Base-by-base conservation (phyloP, 2,888 invertebrate species). In the Stenodera caucasica region DNA sequence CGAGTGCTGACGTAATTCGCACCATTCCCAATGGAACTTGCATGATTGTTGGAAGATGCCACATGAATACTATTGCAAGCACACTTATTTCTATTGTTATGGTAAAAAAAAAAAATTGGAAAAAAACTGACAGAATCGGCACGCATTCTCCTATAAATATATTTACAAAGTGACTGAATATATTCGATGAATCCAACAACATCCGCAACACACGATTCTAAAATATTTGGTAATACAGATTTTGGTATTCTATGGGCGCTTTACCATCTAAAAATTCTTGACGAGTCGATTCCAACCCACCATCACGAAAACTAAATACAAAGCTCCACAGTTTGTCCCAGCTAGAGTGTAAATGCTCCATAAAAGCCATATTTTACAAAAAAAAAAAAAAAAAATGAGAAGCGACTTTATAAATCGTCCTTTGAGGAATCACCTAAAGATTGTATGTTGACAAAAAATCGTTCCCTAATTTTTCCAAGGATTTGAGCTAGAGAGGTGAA, bases 11-110 rank as follows among this genome's bases (percentile, higher is more conserved):
- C 78, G 79, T 78, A 78, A 78, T 78, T 78, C 78, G 73, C 74
- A 74, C 71, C 66, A 72, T 67, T 78, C 79, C 77, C 78, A 59
- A 63, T 69, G 74, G 79, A 73, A 70, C 70, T 70, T 72, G 72
- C 77, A 78, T 78, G 78, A 79, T 78, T 78, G 78, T 76, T 74
- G 75, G 69, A 76, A 77, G 77, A 78, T 77, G 77, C 77, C 73
- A 71, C 73, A 71, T 76, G 78, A 78, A 78, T 78, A 77, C 78
- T 70, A 70, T 70, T 72, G 70, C 73, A 70, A 74, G 73, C 72
- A 70, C 70, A 75, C 75, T 76, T 75, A 74, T 70, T 71, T 69
- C 73, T 67, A 75, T 73, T 76, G 77, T 76, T 71, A 76, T 75
- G 74, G 73, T 72, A 75, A 75, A 75, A 72, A 62, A 65, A 61